Evolutionary conservation across 2,113 vertebrate genomes (phyloP), one percentile per base, ranked within the genome.

Genomic region (Ginglymostoma cirratum): DNA sequence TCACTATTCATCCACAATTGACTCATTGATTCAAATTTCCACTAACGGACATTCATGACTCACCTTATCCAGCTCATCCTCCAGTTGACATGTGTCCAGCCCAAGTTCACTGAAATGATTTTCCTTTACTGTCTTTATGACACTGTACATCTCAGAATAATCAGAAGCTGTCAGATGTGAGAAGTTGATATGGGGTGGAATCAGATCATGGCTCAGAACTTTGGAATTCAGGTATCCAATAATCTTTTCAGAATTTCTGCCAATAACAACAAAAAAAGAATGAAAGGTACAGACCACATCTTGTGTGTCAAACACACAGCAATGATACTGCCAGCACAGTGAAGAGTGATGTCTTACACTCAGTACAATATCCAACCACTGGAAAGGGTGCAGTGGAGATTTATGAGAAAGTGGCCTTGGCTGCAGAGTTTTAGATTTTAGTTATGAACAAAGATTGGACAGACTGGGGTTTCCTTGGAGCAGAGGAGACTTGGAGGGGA

Each of bases 41-140:
- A 21, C 21, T 42, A 38, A 78, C 4, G 3, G 70, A 2, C 17
- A 3, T 0, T 65, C 38, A 6, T 34, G 95, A 70, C 97, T 80
- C 96, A 99, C 99, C 98, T 99, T 99, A 97, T 99, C 97, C 95
- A 99, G 98, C 23, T 99, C 99, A 0, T 99, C 99, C 97, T 99
- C 99, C 96, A 99, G 69, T 23, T 99, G 65, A 96, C 99, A 99
- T 69, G 98, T 97, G 0, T 99, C 98, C 96, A 99, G 97, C 1
- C 98, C 99, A 96, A 99, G 97, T 96, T 99, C 98, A 7, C 97
- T 96, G 96, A 99, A 99, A 80, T 94, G 97, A 14, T 98, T 98
- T 96, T 99, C 99, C 96, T 98, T 98, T 70, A 99, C 98, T 0
- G 98, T 98, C 98, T 98, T 98, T 97, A 99, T 99, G 96, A 99